Conservation (phyloP, 2,113 vertebrate genomes). For the Corythoichthys intestinalis region DNA sequence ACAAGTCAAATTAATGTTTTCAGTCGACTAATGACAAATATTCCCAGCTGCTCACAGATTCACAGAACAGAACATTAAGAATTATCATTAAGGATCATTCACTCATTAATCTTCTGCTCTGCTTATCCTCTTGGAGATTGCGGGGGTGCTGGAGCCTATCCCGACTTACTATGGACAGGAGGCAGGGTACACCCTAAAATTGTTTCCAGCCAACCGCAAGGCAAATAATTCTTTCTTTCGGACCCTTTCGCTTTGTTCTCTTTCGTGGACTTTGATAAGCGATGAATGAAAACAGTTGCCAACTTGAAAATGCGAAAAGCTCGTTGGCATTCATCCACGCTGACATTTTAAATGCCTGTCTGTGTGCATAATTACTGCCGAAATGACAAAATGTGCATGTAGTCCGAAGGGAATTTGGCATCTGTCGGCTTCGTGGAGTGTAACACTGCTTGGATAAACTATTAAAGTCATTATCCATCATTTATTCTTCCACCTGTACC, state of each 20-base stretch:
- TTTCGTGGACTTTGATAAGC: not conserved
- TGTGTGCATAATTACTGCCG: slow-evolving; percentile 7
- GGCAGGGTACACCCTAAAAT: no score
- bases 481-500: slow-evolving; percentile 8
- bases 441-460: not conserved
- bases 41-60: no score
- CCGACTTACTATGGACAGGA: no score
- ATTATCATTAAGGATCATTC: no score
- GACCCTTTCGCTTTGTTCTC: not conserved
- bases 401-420: not conserved
- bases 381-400: slow-evolving; percentile 5
- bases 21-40: no score
- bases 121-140: no score
- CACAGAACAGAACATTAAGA: no score
- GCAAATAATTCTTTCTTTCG: not conserved
- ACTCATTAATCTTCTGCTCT: no score
- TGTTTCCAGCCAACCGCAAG: no score
- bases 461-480: slow-evolving; percentile 5
- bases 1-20: no score
- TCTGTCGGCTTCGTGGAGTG: not conserved
- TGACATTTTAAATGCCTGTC: slow-evolving; percentile 8
- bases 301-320: not conserved
- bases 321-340: not conserved
- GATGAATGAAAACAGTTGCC: not conserved
- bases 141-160: no score